These are phyloP conservation scores for Manis pentadactyla DNA, from an alignment of 2,797 vertebrate genomes.

Conservation along the genomic window DNA sequence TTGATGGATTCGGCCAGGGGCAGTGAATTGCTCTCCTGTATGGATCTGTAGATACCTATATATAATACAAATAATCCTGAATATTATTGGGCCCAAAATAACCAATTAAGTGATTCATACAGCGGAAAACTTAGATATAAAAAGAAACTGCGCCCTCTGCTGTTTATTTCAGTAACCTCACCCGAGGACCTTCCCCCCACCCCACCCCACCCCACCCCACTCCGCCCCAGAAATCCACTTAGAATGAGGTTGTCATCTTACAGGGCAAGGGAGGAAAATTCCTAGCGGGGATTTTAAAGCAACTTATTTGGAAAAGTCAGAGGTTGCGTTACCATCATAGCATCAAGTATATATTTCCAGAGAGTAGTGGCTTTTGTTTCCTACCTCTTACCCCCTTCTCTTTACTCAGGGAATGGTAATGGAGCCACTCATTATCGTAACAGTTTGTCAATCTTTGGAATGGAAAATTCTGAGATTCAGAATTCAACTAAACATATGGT, in stretches of 20 bases:
- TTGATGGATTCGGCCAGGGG: constrained; percentile 33
- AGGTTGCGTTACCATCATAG: neutral
- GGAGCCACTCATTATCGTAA: constrained; percentile 41
- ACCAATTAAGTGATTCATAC: constrained; percentile 83
- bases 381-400: neutral
- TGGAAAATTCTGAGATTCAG: constrained; percentile 71
- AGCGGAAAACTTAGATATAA: constrained; percentile 76
- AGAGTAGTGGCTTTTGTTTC: neutral
- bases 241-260: constrained; percentile 46
- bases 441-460: constrained; percentile 63
- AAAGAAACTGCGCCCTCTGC: constrained; percentile 86
- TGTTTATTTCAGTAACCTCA: constrained; percentile 69
- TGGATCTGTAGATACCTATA: constrained; percentile 75
- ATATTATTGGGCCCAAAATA: constrained; percentile 82
- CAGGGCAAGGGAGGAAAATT: constrained; percentile 28
- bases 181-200: neutral
- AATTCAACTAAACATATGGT: constrained; percentile 65
- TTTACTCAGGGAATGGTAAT: neutral
- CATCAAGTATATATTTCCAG: neutral
- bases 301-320: constrained; percentile 20
- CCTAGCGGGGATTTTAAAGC: constrained; percentile 58
- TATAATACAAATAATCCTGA: constrained; percentile 78
- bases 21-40: constrained; percentile 52
- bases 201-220: neutral
- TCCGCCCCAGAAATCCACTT: neutral